Base-by-base conservation (phyloP, 2,888 invertebrate genomes). In the Scaptomyza polygonia region DNA sequence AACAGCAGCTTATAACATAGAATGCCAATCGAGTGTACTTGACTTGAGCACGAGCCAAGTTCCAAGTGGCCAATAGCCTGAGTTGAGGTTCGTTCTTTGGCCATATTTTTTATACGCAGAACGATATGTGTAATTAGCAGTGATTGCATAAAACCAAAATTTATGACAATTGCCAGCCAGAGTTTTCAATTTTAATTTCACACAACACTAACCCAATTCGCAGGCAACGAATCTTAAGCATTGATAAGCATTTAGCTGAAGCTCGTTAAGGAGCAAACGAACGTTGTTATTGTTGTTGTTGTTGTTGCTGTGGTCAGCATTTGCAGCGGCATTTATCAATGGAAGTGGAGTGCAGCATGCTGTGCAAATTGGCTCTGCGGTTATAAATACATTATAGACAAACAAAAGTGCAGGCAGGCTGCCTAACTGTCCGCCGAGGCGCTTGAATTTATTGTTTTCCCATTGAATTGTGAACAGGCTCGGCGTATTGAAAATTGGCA, bases 321-420 rank as follows among this genome's bases (percentile, higher is more conserved):
- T 56, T 56, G 39, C 49, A 62, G 58, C 79, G 57, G 59, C 67
- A 57, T 75, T 59, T 65, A 71, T 72, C 79, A 77, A 75, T 74
- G 51, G 42, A 39, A 39, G 49, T n/a, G n/a, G 39, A 44, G 44
- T 47, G 67, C 56, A 54, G 67, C 86, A 75, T 77, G 86, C 82
- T 86, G 86, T 86, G 86, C 87, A 82, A 82, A 82, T 82, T 86
- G 82, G 67, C 76, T 71, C 16, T 53, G 53, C 39, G 65, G 61
- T 43, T 53, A 58, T 67, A 67, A 58, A 69, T 52, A 52, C 18
- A n/a, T 44, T 16, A 25, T 16, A 3, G 16, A 39, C n/a, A 43
- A 34, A 30, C 39, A 25, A 67, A 47, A 52, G 32, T 47, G 54
- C 42, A 25, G 42, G 45, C n/a, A n/a, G 27, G 8, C 64, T 74